A percentile compares a stretch with the other conserved stretches of the same genome.
Evolutionary conservation across 1,140 invertebrate species (phyloP).

Genomic region (Brachionus manjavacas): DNA sequence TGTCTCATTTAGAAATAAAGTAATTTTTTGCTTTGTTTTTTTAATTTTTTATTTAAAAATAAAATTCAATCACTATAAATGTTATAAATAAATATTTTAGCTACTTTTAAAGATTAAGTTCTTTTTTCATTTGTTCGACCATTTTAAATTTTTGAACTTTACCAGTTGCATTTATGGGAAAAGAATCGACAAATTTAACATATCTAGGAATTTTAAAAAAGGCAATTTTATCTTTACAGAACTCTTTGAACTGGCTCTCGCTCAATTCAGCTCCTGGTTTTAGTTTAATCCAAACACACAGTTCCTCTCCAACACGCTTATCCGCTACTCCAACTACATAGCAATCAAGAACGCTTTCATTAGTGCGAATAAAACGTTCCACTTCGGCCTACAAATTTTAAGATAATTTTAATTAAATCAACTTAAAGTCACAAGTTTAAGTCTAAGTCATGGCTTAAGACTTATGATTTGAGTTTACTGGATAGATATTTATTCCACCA

Average conservation of each 20-base stretch:
- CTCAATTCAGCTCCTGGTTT: conserved; percentile 56
- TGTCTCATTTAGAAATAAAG: not conserved
- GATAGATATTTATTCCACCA: conserved; percentile 82
- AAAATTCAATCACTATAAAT: not conserved
- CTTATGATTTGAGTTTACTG: too few relatives aligned
- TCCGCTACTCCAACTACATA: conserved; percentile 64
- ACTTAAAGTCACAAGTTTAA: too few relatives aligned
- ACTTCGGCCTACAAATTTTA: conserved; percentile 71
- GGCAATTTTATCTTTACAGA: conserved; percentile 69
- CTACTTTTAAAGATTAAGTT: not conserved
- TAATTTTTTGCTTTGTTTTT: too few relatives aligned
- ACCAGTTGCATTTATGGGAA: conserved; percentile 76
- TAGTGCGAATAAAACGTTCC: conserved; percentile 34
- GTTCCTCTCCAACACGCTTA: conserved; percentile 74
- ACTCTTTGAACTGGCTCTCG: conserved; percentile 64
- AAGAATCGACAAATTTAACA: conserved; percentile 65
- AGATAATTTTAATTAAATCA: conserved; percentile 54
- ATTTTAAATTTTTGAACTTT: conserved; percentile 75
- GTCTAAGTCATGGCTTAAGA: too few relatives aligned
- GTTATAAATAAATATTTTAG: too few relatives aligned
- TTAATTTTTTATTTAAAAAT: not conserved
- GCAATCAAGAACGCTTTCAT: not conserved
- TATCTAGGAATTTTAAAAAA: conserved; percentile 77
- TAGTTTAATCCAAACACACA: conserved; percentile 71
- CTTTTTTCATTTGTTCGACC: conserved; percentile 50